Evolutionary conservation across 37 sponge, comb jelly and placozoan species (phyloP).

Genomic region (Cladorhizidae sp.): DNA sequence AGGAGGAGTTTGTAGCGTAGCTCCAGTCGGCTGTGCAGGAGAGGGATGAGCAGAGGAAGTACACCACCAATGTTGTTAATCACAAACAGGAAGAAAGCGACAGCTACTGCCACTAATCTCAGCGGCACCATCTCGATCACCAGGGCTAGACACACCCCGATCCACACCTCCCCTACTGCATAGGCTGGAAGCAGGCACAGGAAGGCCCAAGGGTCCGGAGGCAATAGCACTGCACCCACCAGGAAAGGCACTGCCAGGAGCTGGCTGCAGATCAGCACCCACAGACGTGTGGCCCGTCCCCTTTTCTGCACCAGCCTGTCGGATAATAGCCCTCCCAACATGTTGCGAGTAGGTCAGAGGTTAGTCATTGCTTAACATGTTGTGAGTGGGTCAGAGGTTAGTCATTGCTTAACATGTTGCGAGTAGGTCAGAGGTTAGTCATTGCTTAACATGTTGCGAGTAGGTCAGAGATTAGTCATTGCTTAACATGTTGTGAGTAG

Average conservation of each 20-base stretch:
- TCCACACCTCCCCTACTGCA: constrained; percentile 85
- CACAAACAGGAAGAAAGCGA: constrained; percentile 77
- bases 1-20: constrained; percentile 55
- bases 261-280: constrained; percentile 81
- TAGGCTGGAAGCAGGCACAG: constrained; percentile 73
- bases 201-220: constrained; percentile 70
- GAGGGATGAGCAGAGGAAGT: constrained; percentile 47
- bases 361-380: too few relatives aligned
- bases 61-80: constrained; percentile 71
- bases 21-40: constrained; percentile 9
- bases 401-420: too few relatives aligned
- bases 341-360: too few relatives aligned
- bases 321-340: constrained; percentile 74
- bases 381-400: too few relatives aligned
- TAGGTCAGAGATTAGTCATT: too few relatives aligned
- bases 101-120: constrained; percentile 33
- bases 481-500: too few relatives aligned
- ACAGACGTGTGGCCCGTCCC: constrained; percentile 41
- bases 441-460: too few relatives aligned
- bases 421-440: too few relatives aligned
- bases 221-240: constrained; percentile 58
- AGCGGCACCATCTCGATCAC: constrained; percentile 67
- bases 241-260: constrained; percentile 75
- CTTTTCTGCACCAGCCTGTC: constrained; percentile 46
- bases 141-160: constrained; percentile 81